Evolutionary conservation across 2,797 vertebrate genomes (phyloP), one percentile per base, ranked within the genome.

Genomic region (Meda fulgida): DNA sequence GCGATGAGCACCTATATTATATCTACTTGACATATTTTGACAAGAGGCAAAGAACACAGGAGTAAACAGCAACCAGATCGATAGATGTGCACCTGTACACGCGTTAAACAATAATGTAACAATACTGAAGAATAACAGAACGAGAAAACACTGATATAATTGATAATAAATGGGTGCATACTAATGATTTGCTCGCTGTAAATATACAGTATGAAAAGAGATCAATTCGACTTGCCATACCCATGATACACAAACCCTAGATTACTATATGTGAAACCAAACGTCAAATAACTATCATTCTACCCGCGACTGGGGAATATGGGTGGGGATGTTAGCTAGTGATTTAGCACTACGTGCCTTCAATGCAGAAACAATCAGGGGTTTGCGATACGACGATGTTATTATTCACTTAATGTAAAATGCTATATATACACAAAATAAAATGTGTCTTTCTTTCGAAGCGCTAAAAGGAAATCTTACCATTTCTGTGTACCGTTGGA

Each of bases 401-500:
- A 46, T n/a, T 26, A n/a, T 46, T 78, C 1, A 34, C 10, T 7
- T 58, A 23, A 55, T 7, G n/a, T 51, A 34, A 36, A 0, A 34
- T 51, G 48, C 4, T n/a, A 58, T 18, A 31, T 18, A 29, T 8
- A 26, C 4, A 51, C 7, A 36, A 51, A 66, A 51, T 16, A n/a
- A 8, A 67, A 19, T 9, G 7, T 2, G 0, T 4, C 2, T 13
- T 51, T 65, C 70, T 38, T n/a, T 6, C 0, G 9, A 2, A 86
- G 71, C 31, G 10, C 7, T 53, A 10, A 79, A 72, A 53, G 40
- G 65, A 65, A 86, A 0, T 88, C 94, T 93, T 92, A 96, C 95
- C 95, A 96, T 96, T 90, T 93, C 92, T 92, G 78, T 87, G 89
- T 84, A 36, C 87, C 84, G 87, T 72, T 87, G 89, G 58, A 88